Percentiles rank a stretch among this genome's conserved stretches.
Conservation (phyloP, 2,113 vertebrate genomes). For the Probosciger aterrimus region DNA sequence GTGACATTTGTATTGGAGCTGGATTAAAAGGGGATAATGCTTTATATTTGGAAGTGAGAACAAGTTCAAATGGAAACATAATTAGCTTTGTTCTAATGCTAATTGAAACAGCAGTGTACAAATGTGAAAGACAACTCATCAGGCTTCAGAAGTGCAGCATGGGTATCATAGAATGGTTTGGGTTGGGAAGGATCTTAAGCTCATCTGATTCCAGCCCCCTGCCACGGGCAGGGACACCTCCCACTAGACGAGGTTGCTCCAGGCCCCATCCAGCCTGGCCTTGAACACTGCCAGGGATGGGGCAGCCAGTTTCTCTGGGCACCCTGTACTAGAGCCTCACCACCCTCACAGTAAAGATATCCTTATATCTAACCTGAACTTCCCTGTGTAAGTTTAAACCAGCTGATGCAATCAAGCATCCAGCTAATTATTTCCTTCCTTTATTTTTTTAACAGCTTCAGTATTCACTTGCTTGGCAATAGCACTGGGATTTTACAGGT, state of each 20-base stretch:
- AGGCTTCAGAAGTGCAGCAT: not conserved
- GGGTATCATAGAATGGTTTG: not conserved
- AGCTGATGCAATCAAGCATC: not conserved
- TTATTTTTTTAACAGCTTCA: slow-evolving; percentile 73
- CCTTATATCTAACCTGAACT: not conserved
- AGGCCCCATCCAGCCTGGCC: not conserved
- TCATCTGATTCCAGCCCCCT: not conserved
- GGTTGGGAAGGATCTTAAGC: not conserved
- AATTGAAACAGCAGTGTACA: not conserved
- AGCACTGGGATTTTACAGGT: slow-evolving; percentile 87
- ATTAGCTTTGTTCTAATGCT: not conserved
- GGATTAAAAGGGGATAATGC: not conserved
- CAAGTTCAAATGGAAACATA: not conserved
- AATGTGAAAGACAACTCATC: not conserved
- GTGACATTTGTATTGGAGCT: not conserved
- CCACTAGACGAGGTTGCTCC: not conserved
- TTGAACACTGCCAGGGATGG: not conserved
- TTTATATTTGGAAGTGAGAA: not conserved
- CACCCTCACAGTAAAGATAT: not conserved
- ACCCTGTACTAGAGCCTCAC: not conserved
- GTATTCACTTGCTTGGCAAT: slow-evolving; percentile 91
- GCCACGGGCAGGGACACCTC: not conserved
- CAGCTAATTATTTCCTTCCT: not conserved
- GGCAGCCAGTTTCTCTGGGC: not conserved
- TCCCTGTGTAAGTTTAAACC: not conserved